Base-by-base conservation (phyloP, 2,888 invertebrate genomes). In the Epistrophella euchroma region DNA sequence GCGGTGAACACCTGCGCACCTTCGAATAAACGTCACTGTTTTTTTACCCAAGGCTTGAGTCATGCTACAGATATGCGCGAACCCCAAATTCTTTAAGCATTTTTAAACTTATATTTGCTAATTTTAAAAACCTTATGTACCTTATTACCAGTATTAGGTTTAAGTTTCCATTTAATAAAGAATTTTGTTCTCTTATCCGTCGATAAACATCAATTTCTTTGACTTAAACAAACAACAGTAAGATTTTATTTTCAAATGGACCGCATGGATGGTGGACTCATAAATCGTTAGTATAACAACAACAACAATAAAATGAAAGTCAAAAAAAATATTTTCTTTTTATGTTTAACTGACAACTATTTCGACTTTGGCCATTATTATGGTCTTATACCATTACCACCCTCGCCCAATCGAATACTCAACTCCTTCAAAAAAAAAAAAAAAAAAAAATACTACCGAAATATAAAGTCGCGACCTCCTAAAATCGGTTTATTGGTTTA, bases 291-390 rank as follows among this genome's bases (percentile, higher is more conserved):
- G 6, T 10, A 55, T n/a, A 50, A 47, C 22, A 70, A 70, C 40
- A 55, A 68, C 71, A 77, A 72, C 66, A 62, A 73, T 35, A 52
- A 75, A 75, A 40, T 40, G 6, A 40, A 40, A 80, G 40, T 60
- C 52, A 72, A 72, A 76, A 74, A 79, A 74, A 55, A 66, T 70
- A 28, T 45, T 45, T 28, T 32, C 15, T 47, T 32, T 9, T 68
- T 62, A 62, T 72, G 72, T 50, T 62, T 50, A 52, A 76, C 76
- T 72, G 80, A 76, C 73, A 86, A 81, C 76, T 81, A 81, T 77
- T 73, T 70, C 68, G 64, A 73, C 47, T 74, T 80, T 73, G 64
- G 68, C 52, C 72, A 76, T 80, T 80, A 75, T 72, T 76, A 28
- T 45, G n/a, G n/a, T 37, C 32, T 40, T 58, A n/a, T n/a, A 45